phyloP scores from a whole-genome alignment of 1,140 invertebrate species.

The Holotrichia oblita region DNA sequence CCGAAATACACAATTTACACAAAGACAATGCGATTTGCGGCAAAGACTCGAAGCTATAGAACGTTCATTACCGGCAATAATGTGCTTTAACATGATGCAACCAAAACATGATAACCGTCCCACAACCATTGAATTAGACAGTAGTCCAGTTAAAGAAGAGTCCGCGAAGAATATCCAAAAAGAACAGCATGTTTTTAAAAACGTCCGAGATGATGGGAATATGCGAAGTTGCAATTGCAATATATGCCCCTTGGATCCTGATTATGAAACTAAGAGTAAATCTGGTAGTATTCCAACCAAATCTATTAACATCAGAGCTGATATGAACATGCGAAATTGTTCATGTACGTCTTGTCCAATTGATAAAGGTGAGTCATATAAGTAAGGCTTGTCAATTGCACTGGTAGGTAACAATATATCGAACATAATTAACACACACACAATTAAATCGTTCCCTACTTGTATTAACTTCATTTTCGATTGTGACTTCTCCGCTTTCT shows the following conservation, averaged over 20 bases:
- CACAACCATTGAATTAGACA: not conserved
- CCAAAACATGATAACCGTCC: not conserved
- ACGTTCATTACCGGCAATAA: conserved; percentile 70
- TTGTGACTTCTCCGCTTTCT: no score
- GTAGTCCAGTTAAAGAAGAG: not conserved
- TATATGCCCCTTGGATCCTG: not conserved
- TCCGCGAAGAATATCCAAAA: not conserved
- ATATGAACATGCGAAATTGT: conserved; percentile 23
- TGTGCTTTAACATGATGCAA: conserved; percentile 67
- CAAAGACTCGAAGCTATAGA: conserved; percentile 70
- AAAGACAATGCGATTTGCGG: conserved; percentile 67
- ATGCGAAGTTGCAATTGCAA: conserved; percentile 3
- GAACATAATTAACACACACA: no score
- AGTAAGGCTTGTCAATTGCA: not conserved
- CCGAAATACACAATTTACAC: conserved; percentile 66
- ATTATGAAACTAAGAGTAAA: not conserved
- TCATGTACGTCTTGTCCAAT: not conserved
- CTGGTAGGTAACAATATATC: no score
- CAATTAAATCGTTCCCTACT: no score
- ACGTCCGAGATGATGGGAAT: not conserved
- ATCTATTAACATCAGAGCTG: not conserved
- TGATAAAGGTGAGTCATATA: not conserved
- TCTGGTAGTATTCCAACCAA: not conserved
- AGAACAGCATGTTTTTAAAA: not conserved
- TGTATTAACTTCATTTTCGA: no score